Evolutionary conservation across 2,113 vertebrate species (phyloP).

Genomic region (Collichthys lucidus): DNA sequence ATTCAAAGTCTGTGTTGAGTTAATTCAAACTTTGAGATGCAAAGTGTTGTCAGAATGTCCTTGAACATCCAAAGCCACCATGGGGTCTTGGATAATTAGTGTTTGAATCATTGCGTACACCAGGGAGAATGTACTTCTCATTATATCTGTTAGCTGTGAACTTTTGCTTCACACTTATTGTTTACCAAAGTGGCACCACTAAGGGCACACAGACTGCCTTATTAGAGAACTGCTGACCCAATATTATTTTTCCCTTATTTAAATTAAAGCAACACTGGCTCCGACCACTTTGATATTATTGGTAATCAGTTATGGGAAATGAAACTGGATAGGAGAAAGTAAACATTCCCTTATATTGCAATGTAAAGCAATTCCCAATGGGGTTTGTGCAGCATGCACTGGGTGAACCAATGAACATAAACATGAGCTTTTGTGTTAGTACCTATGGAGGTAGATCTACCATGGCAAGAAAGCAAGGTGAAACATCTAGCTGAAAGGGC

Average conservation of each 20-base stretch:
- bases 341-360: not conserved
- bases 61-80: conserved; percentile 34
- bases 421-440: too few relatives aligned
- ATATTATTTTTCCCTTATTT: conserved; percentile 36
- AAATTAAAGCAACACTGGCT: conserved; percentile 42
- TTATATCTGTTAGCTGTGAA: conserved; percentile 60
- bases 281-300: not conserved
- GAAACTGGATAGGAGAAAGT: not conserved
- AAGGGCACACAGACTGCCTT: conserved; percentile 26
- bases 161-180: conserved; percentile 54
- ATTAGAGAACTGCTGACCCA: conserved; percentile 54
- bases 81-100: conserved; percentile 39
- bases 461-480: too few relatives aligned
- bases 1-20: not conserved
- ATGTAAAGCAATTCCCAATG: not conserved
- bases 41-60: conserved; percentile 12
- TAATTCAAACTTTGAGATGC: conserved; percentile 36
- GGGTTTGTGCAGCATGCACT: not conserved
- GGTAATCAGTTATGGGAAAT: conserved; percentile 21
- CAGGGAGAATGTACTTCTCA: conserved; percentile 42
- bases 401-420: not conserved
- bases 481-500: too few relatives aligned
- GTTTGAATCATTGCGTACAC: conserved; percentile 34
- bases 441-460: too few relatives aligned
- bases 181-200: conserved; percentile 46